Evolutionary conservation across 2,888 invertebrate species (phyloP), one percentile per base, ranked within the genome.

Genomic region (Frankliniella fusca): DNA sequence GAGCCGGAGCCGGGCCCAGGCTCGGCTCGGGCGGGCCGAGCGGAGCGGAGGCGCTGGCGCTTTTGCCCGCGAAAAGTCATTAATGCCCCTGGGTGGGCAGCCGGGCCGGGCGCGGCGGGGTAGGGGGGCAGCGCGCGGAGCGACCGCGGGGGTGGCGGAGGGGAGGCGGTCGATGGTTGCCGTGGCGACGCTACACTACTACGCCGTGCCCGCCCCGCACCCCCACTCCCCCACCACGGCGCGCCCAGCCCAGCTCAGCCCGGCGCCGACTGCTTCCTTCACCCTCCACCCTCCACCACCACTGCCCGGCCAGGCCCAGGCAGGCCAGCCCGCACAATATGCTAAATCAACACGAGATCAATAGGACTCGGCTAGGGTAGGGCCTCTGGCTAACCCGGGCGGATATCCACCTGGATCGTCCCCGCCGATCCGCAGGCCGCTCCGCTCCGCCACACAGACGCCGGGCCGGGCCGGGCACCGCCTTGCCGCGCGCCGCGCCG

Each of bases 101-200:
- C 61, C 20, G 84, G 84, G 84, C 80, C 82, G 82, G 85, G 81
- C 49, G 80, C 76, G 80, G 83, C 61, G 70, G 79, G 80, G 48
- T 3, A 27, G 82, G 82, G 82, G 84, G 84, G 38, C 38, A 83
- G 83, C 84, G 84, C 84, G 83, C 84, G 82, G 83, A 70, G 50
- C 81, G 80, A 38, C 80, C 48, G 81, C 54, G 38, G 82, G 27
- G 23, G 70, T 7, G 23, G 49, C 76, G 48, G 23, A 20, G 27
- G 49, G 27, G 49, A 48, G 7, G 18, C 80, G 83, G 82, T 83
- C 83, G 83, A 82, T 83, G 82, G 82, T 83, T 54, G 48, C 83
- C 81, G 70, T 82, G 83, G 79, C 27, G 79, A 83, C 80, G 48
- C 48, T 9, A 65, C 70, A 27, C 27, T 76, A 76, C 70, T 76